Evolutionary conservation across 2,113 vertebrate genomes (phyloP).

Genomic region (Cepphus grylle): DNA sequence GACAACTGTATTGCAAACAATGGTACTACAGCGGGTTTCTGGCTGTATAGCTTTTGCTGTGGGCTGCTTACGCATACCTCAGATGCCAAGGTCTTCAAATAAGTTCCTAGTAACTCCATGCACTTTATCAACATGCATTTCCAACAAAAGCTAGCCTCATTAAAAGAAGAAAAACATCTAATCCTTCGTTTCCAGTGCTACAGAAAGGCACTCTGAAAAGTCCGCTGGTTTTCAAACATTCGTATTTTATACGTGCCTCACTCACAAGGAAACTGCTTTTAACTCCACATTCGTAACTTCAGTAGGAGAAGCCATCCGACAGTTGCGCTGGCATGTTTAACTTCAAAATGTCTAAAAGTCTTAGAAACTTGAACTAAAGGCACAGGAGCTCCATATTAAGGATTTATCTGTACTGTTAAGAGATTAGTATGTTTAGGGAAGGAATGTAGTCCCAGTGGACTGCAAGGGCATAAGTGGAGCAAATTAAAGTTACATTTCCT

Average conservation of each 20-base stretch:
- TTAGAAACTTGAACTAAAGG: neutral
- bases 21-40: neutral
- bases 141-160: neutral
- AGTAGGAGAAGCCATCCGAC: neutral
- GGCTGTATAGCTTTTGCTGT: slow-evolving; percentile 6
- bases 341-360: neutral
- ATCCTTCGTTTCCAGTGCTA: slow-evolving; percentile 4
- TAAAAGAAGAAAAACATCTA: slow-evolving; percentile 2
- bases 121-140: neutral
- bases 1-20: neutral
- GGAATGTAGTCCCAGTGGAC: neutral
- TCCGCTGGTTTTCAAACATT: neutral
- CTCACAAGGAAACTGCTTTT: neutral
- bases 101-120: neutral
- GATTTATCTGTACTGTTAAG: neutral
- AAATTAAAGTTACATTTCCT: neutral
- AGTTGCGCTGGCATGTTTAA: neutral
- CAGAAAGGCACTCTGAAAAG: neutral
- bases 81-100: slow-evolving; percentile 12
- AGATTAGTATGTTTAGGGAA: neutral
- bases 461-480: accelerated
- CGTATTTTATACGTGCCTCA: neutral
- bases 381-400: neutral
- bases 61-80: neutral
- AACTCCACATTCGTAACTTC: neutral